phyloP scores from a whole-genome alignment of 2,888 invertebrate species.

The Xestobium rufovillosum region DNA sequence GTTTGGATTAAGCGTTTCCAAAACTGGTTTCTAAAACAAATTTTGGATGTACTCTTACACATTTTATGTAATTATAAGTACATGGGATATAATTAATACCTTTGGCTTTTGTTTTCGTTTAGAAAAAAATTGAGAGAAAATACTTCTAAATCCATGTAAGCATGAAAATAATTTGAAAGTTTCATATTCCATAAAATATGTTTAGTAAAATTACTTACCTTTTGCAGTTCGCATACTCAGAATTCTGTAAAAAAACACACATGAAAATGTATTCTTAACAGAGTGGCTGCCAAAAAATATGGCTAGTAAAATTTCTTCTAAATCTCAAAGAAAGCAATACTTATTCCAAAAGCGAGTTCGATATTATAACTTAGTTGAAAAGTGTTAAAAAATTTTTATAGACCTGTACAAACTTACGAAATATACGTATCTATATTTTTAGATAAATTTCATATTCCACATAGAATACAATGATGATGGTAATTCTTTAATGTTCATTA shows the following conservation, averaged over 20 bases:
- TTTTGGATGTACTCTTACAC: not conserved
- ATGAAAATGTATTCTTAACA: not conserved
- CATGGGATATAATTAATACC: too few relatives aligned
- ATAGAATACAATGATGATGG: too few relatives aligned
- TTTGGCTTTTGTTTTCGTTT: conserved; percentile 35
- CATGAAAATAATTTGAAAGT: conserved; percentile 26
- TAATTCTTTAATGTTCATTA: too few relatives aligned
- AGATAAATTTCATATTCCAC: too few relatives aligned
- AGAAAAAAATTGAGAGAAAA: conserved; percentile 36
- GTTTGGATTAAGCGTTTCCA: conserved; percentile 39
- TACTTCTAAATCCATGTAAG: conserved; percentile 31
- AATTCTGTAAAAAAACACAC: conserved; percentile 5
- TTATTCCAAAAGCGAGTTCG: too few relatives aligned
- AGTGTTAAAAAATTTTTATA: too few relatives aligned
- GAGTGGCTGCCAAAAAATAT: too few relatives aligned
- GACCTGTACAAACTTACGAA: too few relatives aligned
- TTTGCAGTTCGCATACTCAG: conserved; percentile 5
- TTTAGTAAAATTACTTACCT: conserved; percentile 9
- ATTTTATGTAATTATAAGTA: not conserved
- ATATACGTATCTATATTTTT: too few relatives aligned
- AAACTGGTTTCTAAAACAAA: conserved; percentile 37
- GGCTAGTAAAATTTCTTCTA: too few relatives aligned
- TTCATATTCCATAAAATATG: conserved; percentile 8
- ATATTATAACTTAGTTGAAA: too few relatives aligned
- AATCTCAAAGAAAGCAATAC: too few relatives aligned